Conservation (phyloP, 2,113 vertebrate species). For the Rhynchopsitta pachyrhyncha region DNA sequence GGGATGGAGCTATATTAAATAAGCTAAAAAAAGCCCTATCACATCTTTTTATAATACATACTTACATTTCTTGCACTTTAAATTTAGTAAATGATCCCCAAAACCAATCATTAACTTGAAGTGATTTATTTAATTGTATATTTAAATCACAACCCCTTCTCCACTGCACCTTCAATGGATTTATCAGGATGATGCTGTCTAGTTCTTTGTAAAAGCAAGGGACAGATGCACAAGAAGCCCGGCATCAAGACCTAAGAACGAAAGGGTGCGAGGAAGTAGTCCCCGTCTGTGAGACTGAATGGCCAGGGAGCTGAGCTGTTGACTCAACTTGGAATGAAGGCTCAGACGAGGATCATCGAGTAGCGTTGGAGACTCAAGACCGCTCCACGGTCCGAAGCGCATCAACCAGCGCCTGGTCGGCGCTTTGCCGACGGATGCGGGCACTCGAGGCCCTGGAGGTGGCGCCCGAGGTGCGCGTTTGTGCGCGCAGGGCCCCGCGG, state of each 20-base stretch:
- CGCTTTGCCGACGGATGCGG: neutral
- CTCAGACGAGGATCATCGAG: neutral
- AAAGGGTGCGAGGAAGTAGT: neutral
- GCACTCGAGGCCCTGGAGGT: neutral
- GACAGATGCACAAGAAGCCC: neutral
- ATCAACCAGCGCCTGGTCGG: neutral
- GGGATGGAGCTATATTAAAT: neutral
- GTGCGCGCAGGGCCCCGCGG: neutral
- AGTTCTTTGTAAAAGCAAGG: neutral
- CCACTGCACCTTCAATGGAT: neutral
- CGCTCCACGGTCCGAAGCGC: too few relatives aligned
- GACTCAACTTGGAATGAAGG: neutral
- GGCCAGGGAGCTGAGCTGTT: too few relatives aligned
- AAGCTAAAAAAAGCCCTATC: neutral
- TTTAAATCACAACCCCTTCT: neutral
- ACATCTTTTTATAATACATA: neutral
- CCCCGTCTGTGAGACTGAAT: neutral
- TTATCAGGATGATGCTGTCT: neutral
- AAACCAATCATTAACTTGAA: neutral
- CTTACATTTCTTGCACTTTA: neutral
- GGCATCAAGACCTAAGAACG: neutral
- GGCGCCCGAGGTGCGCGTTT: too few relatives aligned
- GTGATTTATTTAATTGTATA: neutral
- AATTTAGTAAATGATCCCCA: neutral
- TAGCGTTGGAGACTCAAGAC: neutral